Evolutionary conservation across 2,797 vertebrate species (phyloP).

Genomic region (Microtus agrestis): DNA sequence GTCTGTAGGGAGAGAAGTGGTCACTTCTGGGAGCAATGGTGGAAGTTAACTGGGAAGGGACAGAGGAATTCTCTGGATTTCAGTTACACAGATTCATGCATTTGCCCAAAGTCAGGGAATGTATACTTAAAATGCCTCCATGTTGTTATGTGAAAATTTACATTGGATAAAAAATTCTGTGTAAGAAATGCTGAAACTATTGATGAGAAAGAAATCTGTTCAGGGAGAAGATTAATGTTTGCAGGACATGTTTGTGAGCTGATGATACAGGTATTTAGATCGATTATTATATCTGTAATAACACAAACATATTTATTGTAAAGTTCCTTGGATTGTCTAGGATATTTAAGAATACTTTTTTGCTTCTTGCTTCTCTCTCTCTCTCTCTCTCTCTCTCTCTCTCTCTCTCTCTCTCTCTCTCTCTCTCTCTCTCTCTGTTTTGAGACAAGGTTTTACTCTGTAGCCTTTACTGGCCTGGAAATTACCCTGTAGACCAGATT

Average conservation of each 20-base stretch:
- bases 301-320: background rate
- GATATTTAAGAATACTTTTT: background rate
- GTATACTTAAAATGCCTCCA: background rate
- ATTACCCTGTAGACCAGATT: background rate
- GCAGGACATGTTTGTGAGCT: background rate
- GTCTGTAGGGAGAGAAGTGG: background rate
- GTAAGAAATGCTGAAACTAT: background rate
- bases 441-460: background rate
- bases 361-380: no score
- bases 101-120: background rate
- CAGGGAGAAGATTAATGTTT: background rate
- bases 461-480: background rate
- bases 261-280: background rate
- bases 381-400: background rate
- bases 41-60: background rate
- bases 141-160: background rate
- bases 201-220: background rate
- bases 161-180: background rate
- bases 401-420: no score
- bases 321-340: background rate
- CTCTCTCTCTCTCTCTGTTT: background rate
- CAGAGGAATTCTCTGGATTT: background rate
- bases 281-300: background rate
- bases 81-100: background rate
- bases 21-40: background rate